These are phyloP conservation scores for Actinopyga echinites DNA, from an alignment of 53 echinoderm and acorn worm species.

Conservation along the genomic window DNA sequence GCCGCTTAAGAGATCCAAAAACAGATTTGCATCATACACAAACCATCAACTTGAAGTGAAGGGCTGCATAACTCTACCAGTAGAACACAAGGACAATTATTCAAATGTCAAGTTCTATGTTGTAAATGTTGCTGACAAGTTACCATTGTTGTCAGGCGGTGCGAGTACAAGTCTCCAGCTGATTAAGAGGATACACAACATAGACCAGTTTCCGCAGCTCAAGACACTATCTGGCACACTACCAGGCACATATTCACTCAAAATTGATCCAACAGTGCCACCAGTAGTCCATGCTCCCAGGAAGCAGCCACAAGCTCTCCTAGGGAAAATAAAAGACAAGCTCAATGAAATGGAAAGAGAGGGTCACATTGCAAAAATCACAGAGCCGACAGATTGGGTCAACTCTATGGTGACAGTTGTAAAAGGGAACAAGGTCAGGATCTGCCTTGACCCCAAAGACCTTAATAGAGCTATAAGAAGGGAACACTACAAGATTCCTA, in stretches of 20 bases:
- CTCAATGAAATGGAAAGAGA: neutral
- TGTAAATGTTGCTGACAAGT: slow-evolving; percentile 41
- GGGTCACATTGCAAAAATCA: slow-evolving; percentile 58
- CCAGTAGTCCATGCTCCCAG: slow-evolving; percentile 68
- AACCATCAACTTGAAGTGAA: slow-evolving; percentile 51
- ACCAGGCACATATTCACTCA: slow-evolving; percentile 55
- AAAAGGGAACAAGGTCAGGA: slow-evolving; percentile 44
- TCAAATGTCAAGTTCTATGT: slow-evolving; percentile 56
- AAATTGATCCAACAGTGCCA: slow-evolving; percentile 60
- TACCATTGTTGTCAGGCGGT: slow-evolving; percentile 61
- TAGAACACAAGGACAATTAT: slow-evolving; percentile 50
- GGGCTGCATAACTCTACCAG: slow-evolving; percentile 48
- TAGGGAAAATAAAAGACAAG: slow-evolving; percentile 29
- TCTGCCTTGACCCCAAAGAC: slow-evolving; percentile 59
- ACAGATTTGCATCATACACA: slow-evolving; percentile 59
- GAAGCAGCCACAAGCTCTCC: slow-evolving; percentile 54
- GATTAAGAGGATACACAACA: slow-evolving; percentile 53
- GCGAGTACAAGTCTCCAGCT: slow-evolving; percentile 47
- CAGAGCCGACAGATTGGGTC: slow-evolving; percentile 69
- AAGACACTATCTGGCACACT: slow-evolving; percentile 47
- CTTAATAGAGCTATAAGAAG: slow-evolving; percentile 56
- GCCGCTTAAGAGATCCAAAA: slow-evolving; percentile 19
- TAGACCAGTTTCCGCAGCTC: slow-evolving; percentile 52
- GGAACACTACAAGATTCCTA: slow-evolving; percentile 47
- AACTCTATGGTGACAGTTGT: slow-evolving; percentile 60